These are phyloP conservation scores for Drosophila yooni DNA, from an alignment of 2,888 invertebrate species.

Conservation along the genomic window DNA sequence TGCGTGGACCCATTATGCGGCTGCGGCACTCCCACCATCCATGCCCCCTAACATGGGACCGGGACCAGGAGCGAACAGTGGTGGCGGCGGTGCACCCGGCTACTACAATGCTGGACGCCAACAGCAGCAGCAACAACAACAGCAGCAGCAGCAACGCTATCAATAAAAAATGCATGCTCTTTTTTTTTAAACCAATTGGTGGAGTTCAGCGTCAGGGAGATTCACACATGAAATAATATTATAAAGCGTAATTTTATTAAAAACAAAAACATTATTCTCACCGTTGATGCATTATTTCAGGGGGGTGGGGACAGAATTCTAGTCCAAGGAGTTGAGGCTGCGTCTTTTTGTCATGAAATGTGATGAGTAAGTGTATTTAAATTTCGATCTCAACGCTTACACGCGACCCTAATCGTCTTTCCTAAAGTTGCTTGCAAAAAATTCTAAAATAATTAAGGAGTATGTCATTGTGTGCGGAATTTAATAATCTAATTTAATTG, in stretches of 20 bases:
- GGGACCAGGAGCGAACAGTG: conserved; percentile 33
- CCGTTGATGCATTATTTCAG: conserved; percentile 25
- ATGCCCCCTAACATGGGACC: conserved; percentile 57
- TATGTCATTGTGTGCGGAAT: not conserved
- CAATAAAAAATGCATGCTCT: conserved; percentile 19
- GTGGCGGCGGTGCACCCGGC: conserved; percentile 33
- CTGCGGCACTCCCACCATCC: conserved; percentile 58
- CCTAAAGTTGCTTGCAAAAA: not conserved
- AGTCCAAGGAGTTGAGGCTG: conserved; percentile 11
- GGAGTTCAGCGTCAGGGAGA: conserved; percentile 11
- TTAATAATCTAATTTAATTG: not conserved
- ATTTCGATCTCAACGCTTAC: conserved; percentile 13
- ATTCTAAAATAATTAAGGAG: conserved; percentile 1
- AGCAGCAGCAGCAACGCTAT: conserved; percentile 54
- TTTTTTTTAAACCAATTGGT: not conserved
- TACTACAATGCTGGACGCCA: conserved; percentile 61
- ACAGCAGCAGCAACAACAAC: conserved; percentile 47
- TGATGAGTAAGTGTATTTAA: conserved; percentile 33
- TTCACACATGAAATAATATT: conserved; percentile 51
- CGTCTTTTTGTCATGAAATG: conserved; percentile 24
- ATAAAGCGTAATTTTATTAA: conserved; percentile 78
- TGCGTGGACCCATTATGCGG: conserved; percentile 61
- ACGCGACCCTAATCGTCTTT: conserved; percentile 21
- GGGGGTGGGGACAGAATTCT: conserved; percentile 1
- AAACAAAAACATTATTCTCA: conserved; percentile 56